Base-by-base conservation (phyloP, 2,888 invertebrate species). In the Hermaeophaga mercurialis region DNA sequence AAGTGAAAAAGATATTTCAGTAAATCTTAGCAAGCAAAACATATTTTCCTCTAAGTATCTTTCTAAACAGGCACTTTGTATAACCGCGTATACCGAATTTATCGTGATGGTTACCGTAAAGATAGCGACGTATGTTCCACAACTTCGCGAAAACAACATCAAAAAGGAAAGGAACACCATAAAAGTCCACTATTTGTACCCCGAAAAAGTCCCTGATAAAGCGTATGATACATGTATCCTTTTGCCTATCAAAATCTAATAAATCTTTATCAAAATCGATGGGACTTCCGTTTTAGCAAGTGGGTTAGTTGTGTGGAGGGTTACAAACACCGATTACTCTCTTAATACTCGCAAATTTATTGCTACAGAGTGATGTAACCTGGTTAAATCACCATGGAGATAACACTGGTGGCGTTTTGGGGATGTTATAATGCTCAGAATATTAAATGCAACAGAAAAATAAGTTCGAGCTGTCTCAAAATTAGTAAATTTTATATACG, bases 191-290 rank as follows among this genome's bases (percentile, higher is more conserved):
- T 12, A 18, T 46, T 14, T 4, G 28, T 33, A 46, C 12, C n/a
- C 46, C 17, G 11, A 18, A 43, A 19, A 52, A 17, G 4, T 26
- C 52, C 8, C 43, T 22, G 44, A 50, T 50, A 50, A 50, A 50
- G 33, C 43, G 41, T 43, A 15, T 43, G 52, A 52, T 44, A 33
- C 52, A 24, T 44, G 44, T 34, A 22, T 43, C 44, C 52, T 52
- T 52, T 44, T 52, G 34, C 44, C 43, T 52, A 52, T 52, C 52
- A 44, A 43, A 52, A 43, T 24, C 43, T 12, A 52, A 52, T 52
- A 52, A 52, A 52, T 52, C 52, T 52, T 38, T 52, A 52, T 52
- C 43, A 33, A 26, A 44, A 52, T 52, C 52, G 52, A 34, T 24
- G 43, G 33, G 24, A 52, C 34, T 34, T 52, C 52, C 52, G 52